Evolutionary conservation across 2,888 invertebrate genomes (phyloP).

Genomic region (Noctuana brunneofusca): DNA sequence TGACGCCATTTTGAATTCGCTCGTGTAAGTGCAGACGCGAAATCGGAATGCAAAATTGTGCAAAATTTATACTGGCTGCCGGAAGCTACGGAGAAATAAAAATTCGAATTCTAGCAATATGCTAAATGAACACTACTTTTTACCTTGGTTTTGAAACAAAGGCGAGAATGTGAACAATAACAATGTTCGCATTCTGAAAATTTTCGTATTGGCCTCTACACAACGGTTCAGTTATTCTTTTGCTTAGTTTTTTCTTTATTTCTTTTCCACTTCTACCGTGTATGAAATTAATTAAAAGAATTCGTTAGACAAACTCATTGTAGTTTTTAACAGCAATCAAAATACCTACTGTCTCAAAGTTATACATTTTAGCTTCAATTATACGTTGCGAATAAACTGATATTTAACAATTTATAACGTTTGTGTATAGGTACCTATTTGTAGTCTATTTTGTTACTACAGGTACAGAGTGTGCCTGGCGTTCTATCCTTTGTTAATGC

Average conservation of each 20-base stretch:
- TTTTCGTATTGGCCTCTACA: constrained; percentile 15
- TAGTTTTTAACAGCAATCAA: not conserved
- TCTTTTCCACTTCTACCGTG: constrained; percentile 1
- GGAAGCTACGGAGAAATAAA: constrained; percentile 32
- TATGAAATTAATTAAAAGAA: not conserved
- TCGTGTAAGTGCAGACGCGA: constrained; percentile 59
- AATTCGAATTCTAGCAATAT: constrained; percentile 35
- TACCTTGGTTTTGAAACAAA: constrained; percentile 35
- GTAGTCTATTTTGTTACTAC: too few species aligned
- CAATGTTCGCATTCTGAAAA: constrained; percentile 26
- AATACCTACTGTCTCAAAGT: not conserved
- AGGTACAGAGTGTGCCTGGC: too few species aligned
- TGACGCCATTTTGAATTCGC: constrained; percentile 76
- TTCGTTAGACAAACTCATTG: not conserved
- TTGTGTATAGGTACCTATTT: too few species aligned
- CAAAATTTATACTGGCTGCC: constrained; percentile 35
- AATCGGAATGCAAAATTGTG: constrained; percentile 38
- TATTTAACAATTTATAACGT: too few species aligned
- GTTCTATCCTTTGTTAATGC: too few species aligned
- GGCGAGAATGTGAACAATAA: constrained; percentile 33
- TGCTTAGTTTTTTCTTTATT: constrained; percentile 13
- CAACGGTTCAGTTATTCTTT: constrained; percentile 10
- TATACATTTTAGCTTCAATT: not conserved
- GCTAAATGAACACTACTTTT: constrained; percentile 35
- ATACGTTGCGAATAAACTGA: too few species aligned